A percentile compares a stretch with the other conserved stretches of the same genome.
These are phyloP conservation scores for Saccostrea echinata DNA, from an alignment of 1,140 invertebrate species.

Conservation along the genomic window DNA sequence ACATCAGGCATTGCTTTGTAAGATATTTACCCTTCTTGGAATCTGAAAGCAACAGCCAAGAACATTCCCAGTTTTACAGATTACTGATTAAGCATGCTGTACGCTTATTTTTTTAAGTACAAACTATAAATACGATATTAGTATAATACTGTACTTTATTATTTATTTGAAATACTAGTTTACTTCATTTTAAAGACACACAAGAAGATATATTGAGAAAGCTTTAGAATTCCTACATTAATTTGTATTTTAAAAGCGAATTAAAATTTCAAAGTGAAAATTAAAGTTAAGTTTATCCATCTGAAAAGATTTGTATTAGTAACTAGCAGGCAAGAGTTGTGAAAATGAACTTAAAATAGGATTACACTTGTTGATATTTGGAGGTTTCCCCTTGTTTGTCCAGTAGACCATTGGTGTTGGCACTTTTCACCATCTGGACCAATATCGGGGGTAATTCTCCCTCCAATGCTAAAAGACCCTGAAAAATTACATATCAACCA, in stretches of 20 bases:
- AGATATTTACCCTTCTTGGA: slow-evolving; percentile 12
- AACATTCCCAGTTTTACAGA: background rate
- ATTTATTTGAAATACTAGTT: background rate
- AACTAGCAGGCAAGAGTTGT: background rate
- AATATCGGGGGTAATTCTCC: slow-evolving; percentile 99
- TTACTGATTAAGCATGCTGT: background rate
- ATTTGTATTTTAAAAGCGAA: too few species aligned
- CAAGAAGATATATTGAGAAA: background rate
- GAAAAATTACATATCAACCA: background rate
- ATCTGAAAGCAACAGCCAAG: slow-evolving; percentile 33
- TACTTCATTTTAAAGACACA: background rate
- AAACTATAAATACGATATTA: background rate
- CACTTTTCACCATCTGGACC: slow-evolving; percentile 99
- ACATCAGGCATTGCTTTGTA: slow-evolving; percentile 17
- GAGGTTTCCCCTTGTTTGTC: slow-evolving; percentile 99
- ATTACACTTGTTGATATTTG: slow-evolving; percentile 97
- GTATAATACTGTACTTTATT: background rate
- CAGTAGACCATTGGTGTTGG: slow-evolving; percentile 98
- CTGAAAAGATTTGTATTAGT: background rate
- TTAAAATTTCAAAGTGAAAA: too few species aligned
- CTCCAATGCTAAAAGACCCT: slow-evolving; percentile 95
- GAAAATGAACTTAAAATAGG: slow-evolving; percentile 60
- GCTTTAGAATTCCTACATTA: too few species aligned
- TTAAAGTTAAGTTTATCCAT: background rate
- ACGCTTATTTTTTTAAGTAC: background rate